These are phyloP conservation scores for Cynoglossus semilaevis DNA, from an alignment of 2,113 vertebrate genomes.

Conservation along the genomic window DNA sequence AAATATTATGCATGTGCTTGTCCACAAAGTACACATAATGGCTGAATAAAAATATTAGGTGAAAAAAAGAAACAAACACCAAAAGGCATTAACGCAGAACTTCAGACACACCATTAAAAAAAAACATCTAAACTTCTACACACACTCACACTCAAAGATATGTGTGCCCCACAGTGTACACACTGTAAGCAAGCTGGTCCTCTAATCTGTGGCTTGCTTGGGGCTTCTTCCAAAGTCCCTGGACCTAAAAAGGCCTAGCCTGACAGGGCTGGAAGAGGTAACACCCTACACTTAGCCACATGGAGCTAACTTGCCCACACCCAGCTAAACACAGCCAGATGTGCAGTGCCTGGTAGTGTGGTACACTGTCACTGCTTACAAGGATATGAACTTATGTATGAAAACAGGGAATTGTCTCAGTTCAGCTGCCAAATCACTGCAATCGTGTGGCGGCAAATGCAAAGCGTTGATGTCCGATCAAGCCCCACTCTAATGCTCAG, in stretches of 20 bases:
- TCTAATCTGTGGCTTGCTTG: constrained; percentile 71
- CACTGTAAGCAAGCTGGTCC: constrained; percentile 52
- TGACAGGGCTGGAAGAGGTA: constrained; percentile 67
- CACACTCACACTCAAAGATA: constrained; percentile 23
- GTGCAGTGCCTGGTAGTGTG: constrained; percentile 57
- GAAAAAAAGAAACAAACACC: constrained; percentile 11
- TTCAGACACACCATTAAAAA: constrained; percentile 9
- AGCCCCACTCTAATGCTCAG: constrained; percentile 19
- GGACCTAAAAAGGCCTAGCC: constrained; percentile 58
- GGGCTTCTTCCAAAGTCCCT: constrained; percentile 57
- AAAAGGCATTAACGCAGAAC: too few relatives aligned
- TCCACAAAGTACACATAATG: constrained; percentile 1
- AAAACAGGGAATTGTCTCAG: background rate
- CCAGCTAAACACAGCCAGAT: constrained; percentile 75
- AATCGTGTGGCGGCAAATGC: constrained; percentile 35
- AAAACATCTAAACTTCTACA: constrained; percentile 42
- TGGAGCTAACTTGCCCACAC: constrained; percentile 70
- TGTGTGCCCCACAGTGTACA: constrained; percentile 17
- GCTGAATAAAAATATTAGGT: background rate
- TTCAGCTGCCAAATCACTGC: constrained; percentile 16
- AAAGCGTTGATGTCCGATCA: constrained; percentile 35
- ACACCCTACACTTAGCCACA: constrained; percentile 76
- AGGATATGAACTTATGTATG: constrained; percentile 3
- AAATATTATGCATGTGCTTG: constrained; percentile 3
- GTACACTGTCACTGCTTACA: constrained; percentile 45